phyloP scores from a whole-genome alignment of 2,113 vertebrate species.

The Brevimyrus niger region DNA sequence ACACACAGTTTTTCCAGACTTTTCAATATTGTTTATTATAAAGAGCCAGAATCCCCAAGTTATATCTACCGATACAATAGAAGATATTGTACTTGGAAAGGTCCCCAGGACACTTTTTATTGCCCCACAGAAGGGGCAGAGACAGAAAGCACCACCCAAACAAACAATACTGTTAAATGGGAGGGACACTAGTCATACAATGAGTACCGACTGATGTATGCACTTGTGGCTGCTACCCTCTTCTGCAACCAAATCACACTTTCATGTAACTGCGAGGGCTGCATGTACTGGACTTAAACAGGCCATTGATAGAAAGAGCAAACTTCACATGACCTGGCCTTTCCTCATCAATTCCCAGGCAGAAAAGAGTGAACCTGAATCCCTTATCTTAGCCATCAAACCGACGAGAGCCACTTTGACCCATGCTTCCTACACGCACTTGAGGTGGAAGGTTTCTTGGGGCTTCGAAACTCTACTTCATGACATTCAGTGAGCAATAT shows the following conservation, averaged over 20 bases:
- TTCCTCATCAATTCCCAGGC: background rate
- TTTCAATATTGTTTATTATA: background rate
- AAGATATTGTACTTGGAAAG: background rate
- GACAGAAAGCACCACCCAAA: background rate
- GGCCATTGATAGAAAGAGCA: background rate
- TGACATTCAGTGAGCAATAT: background rate
- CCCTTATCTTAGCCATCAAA: background rate
- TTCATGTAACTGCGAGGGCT: background rate
- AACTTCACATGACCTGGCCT: background rate
- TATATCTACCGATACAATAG: background rate
- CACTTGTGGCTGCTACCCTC: background rate
- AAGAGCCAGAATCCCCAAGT: background rate
- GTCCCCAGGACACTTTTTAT: background rate
- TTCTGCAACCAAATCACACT: background rate
- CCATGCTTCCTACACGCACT: background rate
- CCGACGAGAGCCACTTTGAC: background rate
- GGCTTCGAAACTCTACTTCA: background rate
- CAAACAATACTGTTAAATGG: background rate
- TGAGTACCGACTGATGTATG: background rate
- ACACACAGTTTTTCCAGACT: background rate
- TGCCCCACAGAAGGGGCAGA: background rate
- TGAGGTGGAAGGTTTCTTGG: background rate
- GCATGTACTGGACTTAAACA: background rate
- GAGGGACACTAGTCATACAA: background rate
- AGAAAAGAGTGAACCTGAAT: background rate